Evolutionary conservation across 2,113 vertebrate species (phyloP), one percentile per base, ranked within the genome.

Genomic region (Saiga tatarica): DNA sequence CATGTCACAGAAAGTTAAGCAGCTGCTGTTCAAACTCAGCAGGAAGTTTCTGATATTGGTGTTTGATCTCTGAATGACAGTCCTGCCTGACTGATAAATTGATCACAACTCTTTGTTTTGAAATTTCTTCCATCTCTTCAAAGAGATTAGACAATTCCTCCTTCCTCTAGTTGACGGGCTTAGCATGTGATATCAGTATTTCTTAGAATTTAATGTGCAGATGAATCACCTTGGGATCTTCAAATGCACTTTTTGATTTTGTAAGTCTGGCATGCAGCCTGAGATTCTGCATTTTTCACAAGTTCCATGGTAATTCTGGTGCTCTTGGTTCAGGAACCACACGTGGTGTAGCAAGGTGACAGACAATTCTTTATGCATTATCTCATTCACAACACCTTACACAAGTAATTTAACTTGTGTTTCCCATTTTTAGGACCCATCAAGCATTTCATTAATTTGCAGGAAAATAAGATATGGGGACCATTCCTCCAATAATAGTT

Each of bases 111-210:
- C 12, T 81, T 42, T 96, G 60, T 95, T 94, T 87, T 55, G 67
- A 83, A 86, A 52, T 87, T 87, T 82, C 60, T 96, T 97, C 94
- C 90, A 64, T 78, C n/a, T 94, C 25, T 95, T 95, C 86, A 94
- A 55, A 93, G 39, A 17, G 9, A 95, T 74, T 36, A 96, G 87
- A n/a, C 25, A 59, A 64, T 60, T 91, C 78, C 23, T 93, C 53
- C 50, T 86, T 17, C 39, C 28, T 89, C 62, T 55, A 28, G 17
- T 57, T 36, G 64, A 90, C 30, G 33, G 67, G 39, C 28, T 89
- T 94, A 13, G 62, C 42, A 39, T 59, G 57, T 67, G 53, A 91
- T 60, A 76, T 3, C 25, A n/a, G 12, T 45, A 82, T 88, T 85
- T 55, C 60, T 95, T 36, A 94, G 7, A 88, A 15, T 91, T 89